phyloP scores from a whole-genome alignment of 2,888 invertebrate genomes.

The Eupelmus urozonus region DNA sequence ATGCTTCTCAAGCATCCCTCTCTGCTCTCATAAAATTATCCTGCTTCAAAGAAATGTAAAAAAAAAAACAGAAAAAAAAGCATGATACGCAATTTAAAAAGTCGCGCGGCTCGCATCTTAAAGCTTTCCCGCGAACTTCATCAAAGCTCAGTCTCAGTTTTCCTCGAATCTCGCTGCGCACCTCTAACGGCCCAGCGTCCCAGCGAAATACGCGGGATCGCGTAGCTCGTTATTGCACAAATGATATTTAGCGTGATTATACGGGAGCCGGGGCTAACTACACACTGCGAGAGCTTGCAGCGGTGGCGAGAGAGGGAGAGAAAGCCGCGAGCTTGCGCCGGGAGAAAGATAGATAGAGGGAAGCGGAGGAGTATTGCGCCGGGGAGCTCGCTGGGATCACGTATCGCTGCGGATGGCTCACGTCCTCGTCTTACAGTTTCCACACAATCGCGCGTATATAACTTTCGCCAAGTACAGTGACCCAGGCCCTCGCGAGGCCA shows the following conservation, averaged over 20 bases:
- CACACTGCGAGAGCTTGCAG: background rate
- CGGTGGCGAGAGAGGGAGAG: too few species aligned
- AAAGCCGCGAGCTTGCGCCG: background rate
- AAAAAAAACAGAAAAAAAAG: background rate
- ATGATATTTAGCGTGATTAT: constrained; percentile 47
- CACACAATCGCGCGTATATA: constrained; percentile 28
- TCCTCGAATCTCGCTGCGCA: background rate
- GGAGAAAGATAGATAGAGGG: constrained; percentile 4
- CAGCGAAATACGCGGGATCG: constrained; percentile 21
- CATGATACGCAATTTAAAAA: too few species aligned
- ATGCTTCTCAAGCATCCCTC: too few species aligned
- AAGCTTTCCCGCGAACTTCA: constrained; percentile 6
- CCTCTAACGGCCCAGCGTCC: too few species aligned
- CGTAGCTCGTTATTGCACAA: constrained; percentile 37
- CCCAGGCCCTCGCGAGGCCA: background rate
- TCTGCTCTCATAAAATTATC: too few species aligned
- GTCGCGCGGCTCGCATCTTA: too few species aligned
- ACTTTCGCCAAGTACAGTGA: background rate
- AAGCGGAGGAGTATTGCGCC: background rate
- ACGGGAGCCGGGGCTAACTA: background rate
- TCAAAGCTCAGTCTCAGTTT: background rate
- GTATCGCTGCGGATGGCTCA: constrained; percentile 65
- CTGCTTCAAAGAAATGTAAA: too few species aligned
- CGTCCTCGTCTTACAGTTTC: constrained; percentile 63
- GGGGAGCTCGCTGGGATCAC: constrained; percentile 61